A percentile compares a stretch with the other conserved stretches of the same genome.
These are phyloP conservation scores for Andrena chrysosceles DNA, from an alignment of 2,888 invertebrate species.

Conservation along the genomic window DNA sequence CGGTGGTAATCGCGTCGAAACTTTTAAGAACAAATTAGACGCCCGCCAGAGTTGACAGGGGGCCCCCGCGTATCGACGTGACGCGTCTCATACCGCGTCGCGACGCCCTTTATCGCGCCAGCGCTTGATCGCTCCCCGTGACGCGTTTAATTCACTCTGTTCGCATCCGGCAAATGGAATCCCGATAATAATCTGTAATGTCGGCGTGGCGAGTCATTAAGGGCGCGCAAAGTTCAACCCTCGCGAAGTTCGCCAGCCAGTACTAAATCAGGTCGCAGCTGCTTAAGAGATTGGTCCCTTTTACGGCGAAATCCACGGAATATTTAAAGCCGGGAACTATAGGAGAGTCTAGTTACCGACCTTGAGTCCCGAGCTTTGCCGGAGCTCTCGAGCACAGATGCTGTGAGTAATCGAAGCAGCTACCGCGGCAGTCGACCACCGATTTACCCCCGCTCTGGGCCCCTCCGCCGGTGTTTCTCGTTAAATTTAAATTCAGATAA, in stretches of 20 bases:
- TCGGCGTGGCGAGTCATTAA: constrained; percentile 21
- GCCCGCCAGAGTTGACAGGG: background rate
- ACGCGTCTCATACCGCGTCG: background rate
- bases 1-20: constrained; percentile 59
- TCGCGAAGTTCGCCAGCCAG: background rate
- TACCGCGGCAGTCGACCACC: constrained; percentile 39
- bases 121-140: background rate
- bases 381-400: constrained; percentile 60
- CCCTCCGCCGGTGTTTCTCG: constrained; percentile 63
- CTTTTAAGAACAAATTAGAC: constrained; percentile 43
- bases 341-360: constrained; percentile 44
- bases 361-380: constrained; percentile 50
- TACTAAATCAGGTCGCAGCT: constrained; percentile 40
- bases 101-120: background rate
- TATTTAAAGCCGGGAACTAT: constrained; percentile 47
- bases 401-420: constrained; percentile 54
- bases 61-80: constrained; percentile 6
- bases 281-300: constrained; percentile 56
- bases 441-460: constrained; percentile 46
- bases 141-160: constrained; percentile 19
- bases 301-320: constrained; percentile 40
- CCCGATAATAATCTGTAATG: constrained; percentile 18
- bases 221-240: constrained; percentile 1
- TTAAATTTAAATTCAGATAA: constrained; percentile 79
- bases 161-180: background rate